Conservation (phyloP, 2,113 vertebrate genomes). For the Sceloporus tristichus region DNA sequence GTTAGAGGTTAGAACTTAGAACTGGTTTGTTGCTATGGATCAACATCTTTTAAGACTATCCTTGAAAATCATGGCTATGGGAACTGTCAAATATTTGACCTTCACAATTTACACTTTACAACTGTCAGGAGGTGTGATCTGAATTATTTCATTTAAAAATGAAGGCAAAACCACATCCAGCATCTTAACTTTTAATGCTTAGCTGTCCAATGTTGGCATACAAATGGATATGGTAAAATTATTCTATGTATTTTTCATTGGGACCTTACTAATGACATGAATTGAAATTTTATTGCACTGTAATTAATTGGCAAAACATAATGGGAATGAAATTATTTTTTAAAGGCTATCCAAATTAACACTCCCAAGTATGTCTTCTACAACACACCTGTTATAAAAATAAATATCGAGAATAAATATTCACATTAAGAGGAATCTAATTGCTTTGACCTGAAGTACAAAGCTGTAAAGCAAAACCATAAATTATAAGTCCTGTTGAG, state of each 20-base stretch:
- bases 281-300: slow-evolving; percentile 3
- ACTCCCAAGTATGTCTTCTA: neutral
- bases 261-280: slow-evolving; percentile 5
- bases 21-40: neutral
- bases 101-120: no score
- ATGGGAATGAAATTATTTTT: neutral
- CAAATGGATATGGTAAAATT: neutral
- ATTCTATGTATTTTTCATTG: neutral
- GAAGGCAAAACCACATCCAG: no score
- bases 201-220: no score
- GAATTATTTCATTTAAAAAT: no score
- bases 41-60: neutral
- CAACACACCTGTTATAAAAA: neutral
- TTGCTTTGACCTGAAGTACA: slow-evolving; percentile 8
- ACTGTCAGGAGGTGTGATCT: neutral
- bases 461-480: slow-evolving; percentile 10
- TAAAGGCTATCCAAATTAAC: neutral
- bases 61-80: neutral
- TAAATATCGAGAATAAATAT: slow-evolving; percentile 8
- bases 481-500: neutral
- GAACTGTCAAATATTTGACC: neutral
- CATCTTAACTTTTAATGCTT: no score
- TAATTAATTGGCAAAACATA: slow-evolving; percentile 4
- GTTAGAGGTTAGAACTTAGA: neutral
- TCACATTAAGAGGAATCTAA: slow-evolving; percentile 26